Percentiles rank a stretch among this genome's conserved stretches.
These are phyloP conservation scores for Callimorpha dominula DNA, from an alignment of 2,888 invertebrate species.

Conservation along the genomic window DNA sequence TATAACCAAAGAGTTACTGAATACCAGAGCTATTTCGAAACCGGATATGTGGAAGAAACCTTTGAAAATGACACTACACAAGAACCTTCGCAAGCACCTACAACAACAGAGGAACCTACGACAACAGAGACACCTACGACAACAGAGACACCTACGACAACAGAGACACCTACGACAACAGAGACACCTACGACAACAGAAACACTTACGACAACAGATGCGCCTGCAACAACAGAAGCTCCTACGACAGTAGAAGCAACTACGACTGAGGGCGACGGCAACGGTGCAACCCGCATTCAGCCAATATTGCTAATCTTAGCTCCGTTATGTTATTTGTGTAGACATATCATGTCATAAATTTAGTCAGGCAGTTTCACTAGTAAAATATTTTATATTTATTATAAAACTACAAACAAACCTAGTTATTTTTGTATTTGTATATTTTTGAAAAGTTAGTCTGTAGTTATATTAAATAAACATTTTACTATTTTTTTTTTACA, in stretches of 20 bases:
- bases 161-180: conserved; percentile 13
- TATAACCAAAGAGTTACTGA: conserved; percentile 62
- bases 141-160: conserved; percentile 10
- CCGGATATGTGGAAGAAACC: conserved; percentile 67
- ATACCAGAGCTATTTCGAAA: conserved; percentile 67
- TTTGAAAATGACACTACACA: conserved; percentile 44
- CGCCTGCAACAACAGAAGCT: not conserved
- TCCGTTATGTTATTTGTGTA: conserved; percentile 63
- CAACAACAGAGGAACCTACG: conserved; percentile 11
- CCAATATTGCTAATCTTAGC: conserved; percentile 68
- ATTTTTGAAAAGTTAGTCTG: not conserved
- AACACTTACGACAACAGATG: conserved; percentile 14
- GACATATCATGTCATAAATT: not conserved
- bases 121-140: conserved; percentile 8
- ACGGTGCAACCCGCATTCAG: conserved; percentile 49
- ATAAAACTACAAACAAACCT: not conserved
- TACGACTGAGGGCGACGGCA: not conserved
- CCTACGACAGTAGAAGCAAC: conserved; percentile 14
- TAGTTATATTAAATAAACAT: not conserved
- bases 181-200: conserved; percentile 11
- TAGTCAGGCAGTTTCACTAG: not conserved
- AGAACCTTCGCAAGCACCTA: not conserved
- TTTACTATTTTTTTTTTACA: not conserved
- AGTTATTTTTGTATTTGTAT: conserved; percentile 29
- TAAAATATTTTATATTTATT: not conserved